Base-by-base conservation (phyloP, 2,888 invertebrate genomes). In the Amiota mariae region DNA sequence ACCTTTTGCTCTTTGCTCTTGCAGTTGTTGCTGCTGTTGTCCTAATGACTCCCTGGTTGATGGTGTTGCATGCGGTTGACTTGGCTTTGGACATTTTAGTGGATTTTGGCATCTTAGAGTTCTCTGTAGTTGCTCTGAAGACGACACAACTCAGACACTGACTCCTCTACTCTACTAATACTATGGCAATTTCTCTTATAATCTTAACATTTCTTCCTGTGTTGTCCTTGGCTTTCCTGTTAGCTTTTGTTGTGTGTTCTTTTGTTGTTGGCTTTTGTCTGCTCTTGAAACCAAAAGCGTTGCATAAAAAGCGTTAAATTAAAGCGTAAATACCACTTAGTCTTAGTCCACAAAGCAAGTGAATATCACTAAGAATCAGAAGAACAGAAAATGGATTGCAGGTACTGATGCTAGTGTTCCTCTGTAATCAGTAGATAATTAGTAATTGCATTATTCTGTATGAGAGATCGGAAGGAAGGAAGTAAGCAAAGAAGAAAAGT, bases 261-360 rank as follows among this genome's bases (percentile, higher is more conserved):
- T 36, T 63, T 12, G 46, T 24, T n/a, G 24, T 13, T 63, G 12
- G 24, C 54, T 12, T n/a, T 20, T 61, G 61, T 24, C 63, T 63
- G 46, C 63, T 36, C 36, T 36, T 68, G 24, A 54, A 68, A 68
- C 49, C 66, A 13, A 67, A 67, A 49, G 48, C 66, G 15, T 49
- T 67, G 66, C 75, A 71, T 76, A 80, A 85, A 87, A 86, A 86
- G 84, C 88, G 85, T 87, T 86, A 88, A 88, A 88, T 88, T 87
- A 88, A 85, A 88, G 83, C 81, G 85, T 85, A 85, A 88, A 88
- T 87, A 86, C 83, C 86, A 84, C 87, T 88, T 88, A 87, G 79
- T 36, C 36, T 36, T 36, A 72, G 78, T 78, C 80, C 80, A 81
- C 79, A 82, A 83, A 84, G 85, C 80, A 84, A 84, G 82, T 82